phyloP scores from a whole-genome alignment of 2,797 vertebrate species.

The Gambusia yucatana region DNA sequence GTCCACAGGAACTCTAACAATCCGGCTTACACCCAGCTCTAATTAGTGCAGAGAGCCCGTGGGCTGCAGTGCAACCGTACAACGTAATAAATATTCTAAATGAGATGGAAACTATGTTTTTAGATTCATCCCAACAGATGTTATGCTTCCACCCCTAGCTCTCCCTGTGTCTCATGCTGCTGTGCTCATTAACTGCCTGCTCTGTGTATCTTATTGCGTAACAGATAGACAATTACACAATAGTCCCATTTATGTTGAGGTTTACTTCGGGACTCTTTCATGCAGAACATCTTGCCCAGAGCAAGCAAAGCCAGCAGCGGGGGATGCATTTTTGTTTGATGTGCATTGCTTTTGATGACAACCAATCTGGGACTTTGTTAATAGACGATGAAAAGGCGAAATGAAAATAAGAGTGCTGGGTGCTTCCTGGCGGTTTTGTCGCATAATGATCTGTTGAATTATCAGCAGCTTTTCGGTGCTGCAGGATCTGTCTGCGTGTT shows the following conservation, averaged over 20 bases:
- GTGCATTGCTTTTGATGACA: conserved; percentile 41
- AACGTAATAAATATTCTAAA: conserved; percentile 56
- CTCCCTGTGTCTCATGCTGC: conserved; percentile 32
- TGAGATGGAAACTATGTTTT: conserved; percentile 31
- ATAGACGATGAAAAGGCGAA: conserved; percentile 21
- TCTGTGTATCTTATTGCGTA: conserved; percentile 64
- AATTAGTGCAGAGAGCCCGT: conserved; percentile 54
- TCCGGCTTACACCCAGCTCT: conserved; percentile 30
- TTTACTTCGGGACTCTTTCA: conserved; percentile 54
- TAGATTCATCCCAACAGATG: conserved; percentile 57
- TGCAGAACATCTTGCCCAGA: conserved; percentile 52
- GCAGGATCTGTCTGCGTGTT: conserved; percentile 31
- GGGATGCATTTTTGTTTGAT: conserved; percentile 53
- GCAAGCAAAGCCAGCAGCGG: conserved; percentile 60
- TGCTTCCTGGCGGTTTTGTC: conserved; percentile 21
- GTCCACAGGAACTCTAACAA: conserved; percentile 21
- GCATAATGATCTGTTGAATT: conserved; percentile 38
- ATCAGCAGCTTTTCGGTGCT: conserved; percentile 22
- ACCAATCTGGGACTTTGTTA: conserved; percentile 46
- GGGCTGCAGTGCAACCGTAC: conserved; percentile 34
- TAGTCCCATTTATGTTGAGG: conserved; percentile 59
- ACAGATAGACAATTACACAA: conserved; percentile 75
- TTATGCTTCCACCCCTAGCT: conserved; percentile 43
- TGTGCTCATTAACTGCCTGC: conserved; percentile 64
- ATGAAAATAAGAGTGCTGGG: conserved; percentile 26